These are phyloP conservation scores for Ariolimax columbianus DNA, from an alignment of 2,888 invertebrate genomes.

Conservation along the genomic window DNA sequence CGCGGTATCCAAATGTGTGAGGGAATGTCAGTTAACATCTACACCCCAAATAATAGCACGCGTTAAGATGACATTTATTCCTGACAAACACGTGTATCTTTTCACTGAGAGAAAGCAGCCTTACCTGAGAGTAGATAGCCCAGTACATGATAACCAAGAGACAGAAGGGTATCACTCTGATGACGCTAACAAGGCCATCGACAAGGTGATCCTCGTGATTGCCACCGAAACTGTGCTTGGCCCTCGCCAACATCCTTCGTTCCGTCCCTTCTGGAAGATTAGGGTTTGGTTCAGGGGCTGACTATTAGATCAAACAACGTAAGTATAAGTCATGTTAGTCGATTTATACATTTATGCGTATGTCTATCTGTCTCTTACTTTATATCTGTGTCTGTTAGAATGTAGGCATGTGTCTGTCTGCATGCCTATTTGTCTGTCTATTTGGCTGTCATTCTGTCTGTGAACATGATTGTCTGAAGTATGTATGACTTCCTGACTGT, in stretches of 20 bases:
- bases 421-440: background rate
- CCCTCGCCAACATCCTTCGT: slow-evolving; percentile 43
- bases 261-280: slow-evolving; percentile 12
- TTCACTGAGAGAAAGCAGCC: background rate
- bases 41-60: too few species aligned
- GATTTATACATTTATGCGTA: background rate
- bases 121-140: slow-evolving; percentile 72
- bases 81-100: background rate
- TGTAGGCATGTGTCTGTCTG: background rate
- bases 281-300: background rate
- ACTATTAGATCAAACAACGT: background rate
- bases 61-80: too few species aligned
- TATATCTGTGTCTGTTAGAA: background rate
- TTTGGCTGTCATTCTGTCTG: background rate
- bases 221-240: slow-evolving; percentile 64
- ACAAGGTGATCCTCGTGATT: slow-evolving; percentile 63
- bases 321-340: background rate
- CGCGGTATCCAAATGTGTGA: too few species aligned
- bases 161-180: slow-evolving; percentile 68
- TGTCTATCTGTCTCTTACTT: slow-evolving; percentile 9
- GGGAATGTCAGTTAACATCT: too few species aligned
- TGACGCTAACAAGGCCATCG: slow-evolving; percentile 65
- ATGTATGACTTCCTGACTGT: background rate
- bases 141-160: slow-evolving; percentile 69
- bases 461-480: too few species aligned